These are phyloP conservation scores for Mungos mungo DNA, from an alignment of 2,113 vertebrate genomes.

Conservation along the genomic window DNA sequence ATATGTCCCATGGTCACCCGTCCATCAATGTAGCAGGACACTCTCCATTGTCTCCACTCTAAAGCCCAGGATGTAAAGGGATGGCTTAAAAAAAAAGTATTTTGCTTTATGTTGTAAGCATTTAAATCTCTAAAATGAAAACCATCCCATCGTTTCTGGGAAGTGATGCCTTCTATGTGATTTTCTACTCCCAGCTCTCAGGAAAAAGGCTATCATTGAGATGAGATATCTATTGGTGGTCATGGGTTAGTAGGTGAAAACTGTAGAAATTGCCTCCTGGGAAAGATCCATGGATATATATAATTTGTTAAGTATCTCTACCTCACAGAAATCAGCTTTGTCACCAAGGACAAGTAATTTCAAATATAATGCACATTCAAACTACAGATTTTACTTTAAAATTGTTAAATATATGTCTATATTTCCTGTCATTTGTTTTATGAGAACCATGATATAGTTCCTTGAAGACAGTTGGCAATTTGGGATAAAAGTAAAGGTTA, in stretches of 20 bases:
- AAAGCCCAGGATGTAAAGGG: background rate
- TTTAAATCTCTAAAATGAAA: background rate
- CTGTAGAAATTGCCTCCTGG: background rate
- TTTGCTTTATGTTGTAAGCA: background rate
- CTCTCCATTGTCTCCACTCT: background rate
- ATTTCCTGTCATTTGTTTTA: conserved; percentile 8
- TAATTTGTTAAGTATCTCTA: background rate
- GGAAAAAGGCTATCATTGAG: background rate
- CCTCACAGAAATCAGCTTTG: background rate
- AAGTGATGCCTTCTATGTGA: background rate
- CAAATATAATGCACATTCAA: background rate
- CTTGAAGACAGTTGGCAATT: background rate
- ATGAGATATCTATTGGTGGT: background rate
- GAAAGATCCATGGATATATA: background rate
- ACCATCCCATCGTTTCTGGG: background rate
- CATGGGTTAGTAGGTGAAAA: background rate
- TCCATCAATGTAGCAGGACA: background rate
- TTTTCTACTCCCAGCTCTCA: background rate
- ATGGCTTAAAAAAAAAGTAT: background rate
- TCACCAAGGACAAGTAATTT: background rate
- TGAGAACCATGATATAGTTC: background rate
- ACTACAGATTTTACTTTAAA: background rate
- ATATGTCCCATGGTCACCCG: background rate
- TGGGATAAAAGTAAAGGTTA: background rate
- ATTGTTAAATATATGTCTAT: background rate